phyloP scores from a whole-genome alignment of 2,113 vertebrate species.

The Lophotis ruficrista region DNA sequence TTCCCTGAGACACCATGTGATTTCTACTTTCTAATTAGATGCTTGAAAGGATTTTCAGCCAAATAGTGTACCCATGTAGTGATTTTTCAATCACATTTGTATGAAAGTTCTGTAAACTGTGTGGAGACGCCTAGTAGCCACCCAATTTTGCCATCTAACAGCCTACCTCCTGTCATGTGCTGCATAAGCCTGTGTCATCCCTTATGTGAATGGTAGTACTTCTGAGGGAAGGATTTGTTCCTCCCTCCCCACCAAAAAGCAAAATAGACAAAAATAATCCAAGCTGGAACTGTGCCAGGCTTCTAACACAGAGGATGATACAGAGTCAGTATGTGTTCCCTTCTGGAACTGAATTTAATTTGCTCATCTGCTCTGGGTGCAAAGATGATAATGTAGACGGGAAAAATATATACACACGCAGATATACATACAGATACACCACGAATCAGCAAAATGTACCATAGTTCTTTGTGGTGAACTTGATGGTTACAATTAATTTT shows the following conservation, averaged over 20 bases:
- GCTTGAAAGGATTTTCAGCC: background rate
- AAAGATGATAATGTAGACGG: background rate
- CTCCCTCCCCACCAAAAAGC: background rate
- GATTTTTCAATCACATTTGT: background rate
- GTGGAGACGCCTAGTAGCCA: background rate
- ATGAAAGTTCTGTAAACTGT: background rate
- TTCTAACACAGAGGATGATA: background rate
- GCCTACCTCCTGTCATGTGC: background rate
- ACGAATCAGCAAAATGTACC: background rate
- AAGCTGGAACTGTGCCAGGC: background rate
- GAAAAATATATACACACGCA: background rate
- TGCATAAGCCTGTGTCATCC: background rate
- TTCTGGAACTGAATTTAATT: background rate
- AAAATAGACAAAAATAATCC: background rate
- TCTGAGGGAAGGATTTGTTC: background rate
- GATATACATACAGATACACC: fast-evolving
- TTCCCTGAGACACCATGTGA: background rate
- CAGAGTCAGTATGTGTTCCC: background rate
- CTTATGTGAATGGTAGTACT: background rate
- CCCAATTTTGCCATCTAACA: background rate
- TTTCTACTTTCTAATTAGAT: background rate
- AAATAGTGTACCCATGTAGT: fast-evolving
- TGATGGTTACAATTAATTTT: background rate
- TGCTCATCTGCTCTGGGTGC: background rate
- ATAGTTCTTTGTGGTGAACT: background rate